Evolutionary conservation across 1,140 invertebrate species (phyloP).

Genomic region (Pemphigus obesinymphae): DNA sequence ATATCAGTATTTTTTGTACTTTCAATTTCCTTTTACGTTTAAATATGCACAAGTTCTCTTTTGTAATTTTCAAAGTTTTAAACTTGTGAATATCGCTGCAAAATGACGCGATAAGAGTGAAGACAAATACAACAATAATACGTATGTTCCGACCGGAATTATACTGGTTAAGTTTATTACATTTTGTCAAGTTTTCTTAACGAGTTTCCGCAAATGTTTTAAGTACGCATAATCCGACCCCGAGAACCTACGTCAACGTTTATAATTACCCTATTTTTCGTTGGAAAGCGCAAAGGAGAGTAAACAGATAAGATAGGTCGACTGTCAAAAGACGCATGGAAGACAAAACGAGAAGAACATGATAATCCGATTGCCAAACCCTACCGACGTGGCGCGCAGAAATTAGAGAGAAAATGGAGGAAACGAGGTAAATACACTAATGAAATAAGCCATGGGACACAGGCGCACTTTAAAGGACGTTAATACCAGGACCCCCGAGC

Average conservation of each 20-base stretch:
- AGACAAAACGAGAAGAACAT: constrained; percentile 32
- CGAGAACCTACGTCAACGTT: constrained; percentile 8
- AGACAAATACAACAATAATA: constrained; percentile 14
- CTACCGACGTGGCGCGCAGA: background rate
- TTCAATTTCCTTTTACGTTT: background rate
- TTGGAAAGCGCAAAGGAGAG: background rate
- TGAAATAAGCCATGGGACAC: constrained; percentile 40
- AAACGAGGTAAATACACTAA: constrained; percentile 39
- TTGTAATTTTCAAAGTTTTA: background rate
- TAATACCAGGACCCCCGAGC: constrained; percentile 6
- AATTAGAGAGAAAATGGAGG: background rate
- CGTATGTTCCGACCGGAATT: background rate
- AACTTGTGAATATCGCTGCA: background rate
- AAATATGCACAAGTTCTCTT: background rate
- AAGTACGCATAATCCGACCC: constrained; percentile 26
- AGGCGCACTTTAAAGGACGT: constrained; percentile 34
- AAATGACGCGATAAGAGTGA: constrained; percentile 11
- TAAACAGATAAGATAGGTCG: constrained; percentile 35
- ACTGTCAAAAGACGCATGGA: constrained; percentile 12
- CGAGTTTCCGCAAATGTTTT: constrained; percentile 21
- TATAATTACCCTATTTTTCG: constrained; percentile 36
- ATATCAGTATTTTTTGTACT: background rate
- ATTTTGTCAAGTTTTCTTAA: constrained; percentile 31
- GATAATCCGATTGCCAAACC: constrained; percentile 36
- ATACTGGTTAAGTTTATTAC: constrained; percentile 34